phyloP scores from a whole-genome alignment of 2,888 invertebrate genomes.

The Philonicus albiceps region DNA sequence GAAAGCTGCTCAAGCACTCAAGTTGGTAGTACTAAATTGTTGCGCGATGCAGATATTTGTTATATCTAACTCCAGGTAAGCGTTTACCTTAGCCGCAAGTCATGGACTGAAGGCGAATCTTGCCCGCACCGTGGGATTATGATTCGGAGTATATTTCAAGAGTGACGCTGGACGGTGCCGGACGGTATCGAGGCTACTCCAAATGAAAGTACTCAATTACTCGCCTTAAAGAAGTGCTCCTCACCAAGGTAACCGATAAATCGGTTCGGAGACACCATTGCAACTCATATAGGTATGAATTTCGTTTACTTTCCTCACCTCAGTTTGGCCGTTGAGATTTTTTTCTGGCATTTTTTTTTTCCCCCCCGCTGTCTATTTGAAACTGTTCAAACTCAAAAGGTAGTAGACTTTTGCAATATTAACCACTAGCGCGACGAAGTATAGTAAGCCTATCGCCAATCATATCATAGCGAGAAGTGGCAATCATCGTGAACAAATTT shows the following conservation, averaged over 20 bases:
- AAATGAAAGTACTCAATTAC: conserved; percentile 30
- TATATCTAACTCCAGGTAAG: neutral
- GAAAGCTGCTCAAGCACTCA: conserved; percentile 23
- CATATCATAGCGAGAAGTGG: neutral
- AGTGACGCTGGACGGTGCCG: neutral
- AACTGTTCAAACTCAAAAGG: neutral
- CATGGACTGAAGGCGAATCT: conserved; percentile 6
- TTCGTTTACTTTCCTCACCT: conserved; percentile 30
- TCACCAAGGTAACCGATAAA: conserved; percentile 3
- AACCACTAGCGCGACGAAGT: neutral
- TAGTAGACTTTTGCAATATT: conserved; percentile 27
- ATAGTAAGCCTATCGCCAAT: neutral
- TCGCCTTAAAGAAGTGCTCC: neutral
- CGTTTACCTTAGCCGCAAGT: neutral
- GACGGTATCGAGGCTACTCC: conserved; percentile 5
- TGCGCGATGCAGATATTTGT: neutral
- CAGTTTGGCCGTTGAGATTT: neutral
- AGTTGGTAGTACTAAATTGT: conserved; percentile 11
- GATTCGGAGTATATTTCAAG: neutral
- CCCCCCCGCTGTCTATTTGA: neutral
- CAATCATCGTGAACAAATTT: neutral
- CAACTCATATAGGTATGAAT: neutral
- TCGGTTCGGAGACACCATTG: neutral
- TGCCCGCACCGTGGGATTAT: neutral
- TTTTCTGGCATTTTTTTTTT: conserved; percentile 10